These are phyloP conservation scores for Miniopterus natalensis DNA, from an alignment of 2,113 vertebrate species.

Conservation along the genomic window DNA sequence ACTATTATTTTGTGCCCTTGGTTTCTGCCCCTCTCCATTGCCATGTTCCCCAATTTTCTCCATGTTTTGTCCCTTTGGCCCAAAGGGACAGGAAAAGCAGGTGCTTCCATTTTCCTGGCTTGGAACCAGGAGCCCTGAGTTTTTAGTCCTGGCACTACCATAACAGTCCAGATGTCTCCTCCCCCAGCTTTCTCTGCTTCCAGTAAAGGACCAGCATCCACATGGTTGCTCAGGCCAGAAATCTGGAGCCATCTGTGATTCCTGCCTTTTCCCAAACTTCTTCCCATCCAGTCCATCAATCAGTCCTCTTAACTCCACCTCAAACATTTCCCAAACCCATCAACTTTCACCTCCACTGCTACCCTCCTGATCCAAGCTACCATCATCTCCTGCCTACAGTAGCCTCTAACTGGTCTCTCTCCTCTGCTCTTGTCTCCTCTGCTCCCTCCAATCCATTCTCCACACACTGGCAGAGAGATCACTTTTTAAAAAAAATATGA, in stretches of 20 bases:
- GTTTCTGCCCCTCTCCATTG: not conserved
- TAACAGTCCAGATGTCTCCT: not conserved
- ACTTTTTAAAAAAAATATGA: not conserved
- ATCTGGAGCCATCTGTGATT: not conserved
- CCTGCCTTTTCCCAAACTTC: not conserved
- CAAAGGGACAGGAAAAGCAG: not conserved
- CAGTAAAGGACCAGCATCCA: not conserved
- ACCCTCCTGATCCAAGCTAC: not conserved
- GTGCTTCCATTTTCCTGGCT: not conserved
- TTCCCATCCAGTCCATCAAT: not conserved
- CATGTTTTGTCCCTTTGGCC: not conserved
- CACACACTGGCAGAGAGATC: not conserved
- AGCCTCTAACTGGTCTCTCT: not conserved
- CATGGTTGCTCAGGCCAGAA: not conserved
- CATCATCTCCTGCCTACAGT: not conserved
- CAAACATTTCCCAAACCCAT: not conserved
- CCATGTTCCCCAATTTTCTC: not conserved
- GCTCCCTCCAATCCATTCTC: not conserved
- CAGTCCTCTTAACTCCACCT: not conserved
- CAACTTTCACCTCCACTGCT: not conserved
- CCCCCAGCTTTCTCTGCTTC: not conserved
- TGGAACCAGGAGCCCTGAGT: not conserved
- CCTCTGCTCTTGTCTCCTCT: not conserved
- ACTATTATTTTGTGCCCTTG: too few relatives aligned
- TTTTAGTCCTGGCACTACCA: not conserved